Evolutionary conservation across 30 jellyfish, hydroid and myxozoan genomes (phyloP).

Genomic region (Aurelia sp.): DNA sequence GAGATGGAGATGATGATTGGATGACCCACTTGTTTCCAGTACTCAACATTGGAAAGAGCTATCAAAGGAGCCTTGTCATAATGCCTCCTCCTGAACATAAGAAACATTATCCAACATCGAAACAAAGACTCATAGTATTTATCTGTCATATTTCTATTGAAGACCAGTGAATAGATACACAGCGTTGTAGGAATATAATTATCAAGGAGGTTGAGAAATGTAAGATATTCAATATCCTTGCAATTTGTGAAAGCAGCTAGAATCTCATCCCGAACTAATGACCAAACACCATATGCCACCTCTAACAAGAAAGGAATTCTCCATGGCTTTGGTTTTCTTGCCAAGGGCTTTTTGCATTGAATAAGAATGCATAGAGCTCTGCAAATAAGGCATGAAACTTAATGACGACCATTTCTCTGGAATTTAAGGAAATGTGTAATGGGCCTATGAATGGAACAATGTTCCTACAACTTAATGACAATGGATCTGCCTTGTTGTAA

Average conservation of each 20-base stretch:
- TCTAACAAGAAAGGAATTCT: too few relatives aligned
- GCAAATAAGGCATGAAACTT: too few relatives aligned
- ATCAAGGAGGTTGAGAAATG: constrained; percentile 44
- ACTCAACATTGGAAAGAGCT: constrained; percentile 45
- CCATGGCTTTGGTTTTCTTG: too few relatives aligned
- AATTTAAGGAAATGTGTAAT: constrained; percentile 17
- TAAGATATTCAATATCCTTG: constrained; percentile 41
- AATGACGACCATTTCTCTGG: constrained; percentile 31
- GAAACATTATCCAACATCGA: constrained; percentile 47
- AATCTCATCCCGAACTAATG: constrained; percentile 5
- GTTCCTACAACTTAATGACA: not conserved
- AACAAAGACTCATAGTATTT: not conserved
- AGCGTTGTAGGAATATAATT: constrained; percentile 8
- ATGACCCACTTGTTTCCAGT: constrained; percentile 19
- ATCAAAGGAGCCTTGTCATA: constrained; percentile 49
- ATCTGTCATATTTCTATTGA: constrained; percentile 15
- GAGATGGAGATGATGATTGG: constrained; percentile 18
- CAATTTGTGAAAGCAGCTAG: constrained; percentile 18
- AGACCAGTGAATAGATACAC: constrained; percentile 41
- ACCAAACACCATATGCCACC: too few relatives aligned
- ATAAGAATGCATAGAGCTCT: not conserved
- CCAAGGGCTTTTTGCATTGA: too few relatives aligned
- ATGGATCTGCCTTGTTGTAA: not conserved
- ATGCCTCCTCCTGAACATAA: constrained; percentile 35
- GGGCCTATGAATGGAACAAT: constrained; percentile 27